Conservation (phyloP, 2,888 invertebrate genomes). For the Thysanoteuthis rhombus region DNA sequence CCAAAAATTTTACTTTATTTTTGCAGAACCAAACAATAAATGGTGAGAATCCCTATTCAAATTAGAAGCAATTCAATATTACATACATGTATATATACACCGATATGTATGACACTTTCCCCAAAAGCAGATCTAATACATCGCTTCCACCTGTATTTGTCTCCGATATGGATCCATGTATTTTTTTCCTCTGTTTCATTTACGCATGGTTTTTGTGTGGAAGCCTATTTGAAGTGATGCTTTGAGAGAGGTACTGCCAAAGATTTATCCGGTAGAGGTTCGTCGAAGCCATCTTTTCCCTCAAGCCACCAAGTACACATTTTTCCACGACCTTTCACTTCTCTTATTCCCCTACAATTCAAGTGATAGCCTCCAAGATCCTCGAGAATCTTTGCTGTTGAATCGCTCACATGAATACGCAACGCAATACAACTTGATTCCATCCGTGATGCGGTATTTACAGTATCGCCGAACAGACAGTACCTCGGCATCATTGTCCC, state of each 20-base stretch:
- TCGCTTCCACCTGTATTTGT: too few relatives aligned
- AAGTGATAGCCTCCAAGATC: constrained; percentile 45
- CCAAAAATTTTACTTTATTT: too few relatives aligned
- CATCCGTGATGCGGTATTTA: constrained; percentile 49
- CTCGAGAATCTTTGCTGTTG: constrained; percentile 43
- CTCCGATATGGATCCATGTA: too few relatives aligned
- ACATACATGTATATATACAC: too few relatives aligned
- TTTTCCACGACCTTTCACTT: constrained; percentile 39
- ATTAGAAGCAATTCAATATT: too few relatives aligned
- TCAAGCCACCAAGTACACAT: constrained; percentile 65
- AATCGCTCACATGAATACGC: constrained; percentile 46
- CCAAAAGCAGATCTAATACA: too few relatives aligned
- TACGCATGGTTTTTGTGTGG: too few relatives aligned
- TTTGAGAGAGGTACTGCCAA: background rate
- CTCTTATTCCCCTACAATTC: constrained; percentile 45
- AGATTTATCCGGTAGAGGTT: constrained; percentile 54
- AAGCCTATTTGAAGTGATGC: background rate
- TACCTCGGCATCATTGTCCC: constrained; percentile 50
- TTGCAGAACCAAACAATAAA: too few relatives aligned
- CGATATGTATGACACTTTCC: too few relatives aligned
- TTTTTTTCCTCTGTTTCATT: too few relatives aligned
- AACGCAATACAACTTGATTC: constrained; percentile 46
- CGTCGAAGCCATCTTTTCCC: constrained; percentile 64
- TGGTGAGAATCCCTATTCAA: too few relatives aligned
- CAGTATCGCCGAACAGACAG: constrained; percentile 50